Base-by-base conservation (phyloP, 2,888 invertebrate genomes). In the Drosophila quinaria region DNA sequence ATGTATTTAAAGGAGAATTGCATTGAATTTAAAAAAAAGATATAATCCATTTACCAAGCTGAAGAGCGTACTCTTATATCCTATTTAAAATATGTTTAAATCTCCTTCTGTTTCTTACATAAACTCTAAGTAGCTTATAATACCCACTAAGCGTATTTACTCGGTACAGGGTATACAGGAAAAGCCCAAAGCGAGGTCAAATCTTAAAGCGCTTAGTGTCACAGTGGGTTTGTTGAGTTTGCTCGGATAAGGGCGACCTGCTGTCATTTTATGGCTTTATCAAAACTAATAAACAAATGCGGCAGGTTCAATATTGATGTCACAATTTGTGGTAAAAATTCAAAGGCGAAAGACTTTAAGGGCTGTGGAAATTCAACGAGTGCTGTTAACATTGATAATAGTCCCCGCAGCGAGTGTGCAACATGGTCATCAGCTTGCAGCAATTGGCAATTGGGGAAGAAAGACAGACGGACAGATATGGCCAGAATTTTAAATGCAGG, bases 121-220 rank as follows among this genome's bases (percentile, higher is more conserved):
- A 8, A 5, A 9, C n/a, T 10, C 2, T 1, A 8, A 2, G 1
- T n/a, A 15, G 25, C 5, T 2, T 15, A 35, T 44, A 13, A 17
- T 35, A 35, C 35, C 55, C 11, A 15, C 11, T 22, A 1, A 0
- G 13, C 9, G 6, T 2, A 17, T 8, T 13, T 10, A 1, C 9
- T n/a, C 8, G 8, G 5, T 15, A 44, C 37, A 42, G 59, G 68
- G 68, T 56, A 63, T 68, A 13, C 19, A 6, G 13, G 6, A 42
- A 41, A 39, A 35, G 42, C n/a, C 42, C 44, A 33, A 52, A 17
- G 62, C 65, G 71, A 74, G 80, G 78, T 85, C 67, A 85, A 64
- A 80, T 80, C 75, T 74, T 75, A 72, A 78, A 80, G 84, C 87
- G 84, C 88, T 84, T 87, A 72, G 80, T 72, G 85, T 78, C 78